Evolutionary conservation across 2,888 invertebrate genomes (phyloP), one percentile per base, ranked within the genome.

Genomic region (Tridacna crocea): DNA sequence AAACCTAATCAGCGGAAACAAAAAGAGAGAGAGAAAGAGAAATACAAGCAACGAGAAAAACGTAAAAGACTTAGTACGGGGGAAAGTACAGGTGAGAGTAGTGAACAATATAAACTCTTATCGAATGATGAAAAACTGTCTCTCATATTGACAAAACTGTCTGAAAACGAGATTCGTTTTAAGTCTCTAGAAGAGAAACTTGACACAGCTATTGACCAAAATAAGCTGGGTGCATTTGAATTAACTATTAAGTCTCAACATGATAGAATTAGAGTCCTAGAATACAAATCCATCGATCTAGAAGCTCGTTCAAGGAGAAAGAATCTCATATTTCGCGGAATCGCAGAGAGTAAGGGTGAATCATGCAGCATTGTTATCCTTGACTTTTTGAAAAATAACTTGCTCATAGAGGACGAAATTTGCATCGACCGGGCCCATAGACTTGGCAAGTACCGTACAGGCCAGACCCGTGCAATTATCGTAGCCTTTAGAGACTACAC

Each of bases 261-360:
- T 19, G n/a, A 60, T 11, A 19, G 60, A n/a, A 60, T 60, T 19
- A 60, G 22, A 60, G 60, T 60, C 60, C n/a, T 60, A 11, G 60
- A 60, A 19, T 60, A 60, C n/a, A 60, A 60, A 19, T n/a, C n/a
- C 22, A 60, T 60, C n/a, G 60, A 60, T 60, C 60, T 60, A 19
- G 60, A 60, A 22, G 60, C 60, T 19, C 60, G 60, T 13, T 60
- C 60, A 60, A 60, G 60, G 60, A 60, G 60, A 19, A 60, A 60
- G n/a, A 60, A 60, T 19, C n/a, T 19, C 8, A 19, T 60, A n/a
- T 60, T 60, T 19, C 60, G 22, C 10, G 60, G 60, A n/a, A n/a
- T 60, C 22, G n/a, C 13, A 10, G n/a, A 60, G n/a, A 60, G n/a
- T 19, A 11, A 22, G 10, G n/a, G 22, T 60, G 60, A 60, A 19